Evolutionary conservation across 2,113 vertebrate species (phyloP).

Genomic region (Brachyhypopomus occidentalis): DNA sequence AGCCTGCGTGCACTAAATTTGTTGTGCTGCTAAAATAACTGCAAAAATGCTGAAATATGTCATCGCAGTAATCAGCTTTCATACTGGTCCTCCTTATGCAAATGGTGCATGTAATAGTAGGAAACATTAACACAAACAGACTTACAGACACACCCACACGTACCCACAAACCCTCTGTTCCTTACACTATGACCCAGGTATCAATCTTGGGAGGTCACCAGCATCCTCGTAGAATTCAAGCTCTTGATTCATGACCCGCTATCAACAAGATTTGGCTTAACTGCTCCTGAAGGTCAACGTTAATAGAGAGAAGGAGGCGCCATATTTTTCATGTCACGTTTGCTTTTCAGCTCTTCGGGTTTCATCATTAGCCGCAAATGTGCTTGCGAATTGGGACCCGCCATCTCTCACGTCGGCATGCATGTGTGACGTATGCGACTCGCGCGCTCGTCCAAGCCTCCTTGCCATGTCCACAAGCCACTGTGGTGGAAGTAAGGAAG

Average conservation of each 20-base stretch:
- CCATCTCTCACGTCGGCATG: no score
- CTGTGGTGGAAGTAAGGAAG: not conserved
- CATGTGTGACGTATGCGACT: no score
- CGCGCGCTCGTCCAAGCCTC: no score
- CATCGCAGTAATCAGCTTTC: conserved; percentile 23
- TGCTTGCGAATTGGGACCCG: no score
- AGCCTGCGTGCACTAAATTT: conserved; percentile 13
- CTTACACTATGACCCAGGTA: conserved; percentile 8
- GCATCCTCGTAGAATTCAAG: conserved; percentile 34
- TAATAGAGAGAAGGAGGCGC: conserved; percentile 10
- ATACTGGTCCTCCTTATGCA: conserved; percentile 2
- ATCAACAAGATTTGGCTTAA: conserved; percentile 46
- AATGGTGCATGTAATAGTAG: conserved; percentile 35
- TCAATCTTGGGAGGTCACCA: conserved; percentile 44
- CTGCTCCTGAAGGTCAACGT: conserved; percentile 42
- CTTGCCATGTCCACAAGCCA: not conserved
- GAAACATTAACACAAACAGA: not conserved
- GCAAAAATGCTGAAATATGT: not conserved
- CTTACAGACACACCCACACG: not conserved
- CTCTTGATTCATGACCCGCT: conserved; percentile 44
- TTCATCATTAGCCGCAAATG: conserved; percentile 38
- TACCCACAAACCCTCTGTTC: not conserved
- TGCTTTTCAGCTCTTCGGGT: conserved; percentile 39
- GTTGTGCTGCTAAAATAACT: conserved; percentile 29
- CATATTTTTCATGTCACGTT: conserved; percentile 37